Percentiles rank a stretch among this genome's conserved stretches.
Evolutionary conservation across 2,888 invertebrate genomes (phyloP).

Genomic region (Mycalesis mineus): DNA sequence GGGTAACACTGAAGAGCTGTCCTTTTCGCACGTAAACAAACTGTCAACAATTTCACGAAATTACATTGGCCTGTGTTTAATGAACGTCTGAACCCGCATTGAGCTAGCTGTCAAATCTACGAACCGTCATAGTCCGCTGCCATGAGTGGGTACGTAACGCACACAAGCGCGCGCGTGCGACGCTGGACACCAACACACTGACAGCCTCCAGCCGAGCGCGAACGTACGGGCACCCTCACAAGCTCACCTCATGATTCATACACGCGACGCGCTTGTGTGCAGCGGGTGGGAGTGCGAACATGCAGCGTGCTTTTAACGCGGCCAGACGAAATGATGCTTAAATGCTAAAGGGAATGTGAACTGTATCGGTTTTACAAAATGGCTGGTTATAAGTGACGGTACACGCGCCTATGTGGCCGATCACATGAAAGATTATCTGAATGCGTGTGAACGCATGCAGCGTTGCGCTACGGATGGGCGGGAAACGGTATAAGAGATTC

Average conservation of each 20-base stretch:
- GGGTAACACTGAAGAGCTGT: conserved; percentile 28
- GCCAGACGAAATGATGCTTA: conserved; percentile 75
- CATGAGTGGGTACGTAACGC: conserved; percentile 72
- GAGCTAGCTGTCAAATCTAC: conserved; percentile 80
- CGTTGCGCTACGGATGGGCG: conserved; percentile 64
- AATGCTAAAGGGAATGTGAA: conserved; percentile 63
- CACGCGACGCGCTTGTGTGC: conserved; percentile 61
- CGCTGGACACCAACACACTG: conserved; percentile 72
- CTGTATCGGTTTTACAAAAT: conserved; percentile 69
- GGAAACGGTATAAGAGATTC: conserved; percentile 58
- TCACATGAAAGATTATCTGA: conserved; percentile 73
- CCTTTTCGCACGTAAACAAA: conserved; percentile 56
- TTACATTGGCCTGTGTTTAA: conserved; percentile 71
- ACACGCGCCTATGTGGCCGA: conserved; percentile 66
- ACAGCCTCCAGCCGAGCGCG: conserved; percentile 67
- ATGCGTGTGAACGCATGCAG: conserved; percentile 74
- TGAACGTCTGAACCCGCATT: conserved; percentile 78
- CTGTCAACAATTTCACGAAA: conserved; percentile 67
- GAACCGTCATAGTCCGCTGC: conserved; percentile 79
- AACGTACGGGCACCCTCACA: conserved; percentile 65
- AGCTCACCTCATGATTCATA: conserved; percentile 62
- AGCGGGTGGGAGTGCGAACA: conserved; percentile 77
- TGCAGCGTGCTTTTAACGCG: conserved; percentile 74
- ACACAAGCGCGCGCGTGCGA: conserved; percentile 65
- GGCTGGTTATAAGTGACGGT: conserved; percentile 58